Evolutionary conservation across 2,888 invertebrate species (phyloP), one percentile per base, ranked within the genome.

Genomic region (Eilema depressum): DNA sequence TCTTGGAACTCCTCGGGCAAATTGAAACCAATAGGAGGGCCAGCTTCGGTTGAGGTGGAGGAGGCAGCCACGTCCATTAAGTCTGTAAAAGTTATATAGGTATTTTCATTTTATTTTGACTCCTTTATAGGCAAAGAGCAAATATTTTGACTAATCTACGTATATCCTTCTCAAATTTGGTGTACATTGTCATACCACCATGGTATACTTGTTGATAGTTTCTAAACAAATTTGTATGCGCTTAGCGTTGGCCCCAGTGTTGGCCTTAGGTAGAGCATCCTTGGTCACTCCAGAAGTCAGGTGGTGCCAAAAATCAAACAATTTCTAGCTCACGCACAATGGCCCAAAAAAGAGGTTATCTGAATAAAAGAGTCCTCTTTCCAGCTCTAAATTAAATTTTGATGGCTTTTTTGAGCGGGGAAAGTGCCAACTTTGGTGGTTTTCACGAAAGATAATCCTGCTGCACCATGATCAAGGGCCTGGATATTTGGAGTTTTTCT

Each of bases 1-100:
- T 89, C 83, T 69, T 91, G 88, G 70, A 93, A 91, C 75, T 93
- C 92, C 66, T 89, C 80, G 0, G 92, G 89, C 76, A 93, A 77
- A 75, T 92, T 91, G 77, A 92, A 93, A 0, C 90, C 91, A 33
- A 92, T 87, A 0, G 89, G 88, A 23, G 80, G 74, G 2, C 82
- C 71, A 10, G 78, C 73, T 26, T 78, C 83, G 37, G 64, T 60
- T 8, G 75, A 81, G 3, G 85, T 83, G 53, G 71, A 26, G 8
- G 66, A 26, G 8, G 66, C 56, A 26, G 41, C 81, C 0, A 83
- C 74, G 59, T 91, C 92, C 83, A 88, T 83, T 70, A 93, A 74
- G 80, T 93, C 93, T 93, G 70, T 66, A 80, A 70, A 10, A 2
- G 25, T 56, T 14, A 56, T 30, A 17, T 30, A 3, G 11, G 3